Conservation (phyloP, 2,113 vertebrate species). For the Lethenteron reissneri region DNA sequence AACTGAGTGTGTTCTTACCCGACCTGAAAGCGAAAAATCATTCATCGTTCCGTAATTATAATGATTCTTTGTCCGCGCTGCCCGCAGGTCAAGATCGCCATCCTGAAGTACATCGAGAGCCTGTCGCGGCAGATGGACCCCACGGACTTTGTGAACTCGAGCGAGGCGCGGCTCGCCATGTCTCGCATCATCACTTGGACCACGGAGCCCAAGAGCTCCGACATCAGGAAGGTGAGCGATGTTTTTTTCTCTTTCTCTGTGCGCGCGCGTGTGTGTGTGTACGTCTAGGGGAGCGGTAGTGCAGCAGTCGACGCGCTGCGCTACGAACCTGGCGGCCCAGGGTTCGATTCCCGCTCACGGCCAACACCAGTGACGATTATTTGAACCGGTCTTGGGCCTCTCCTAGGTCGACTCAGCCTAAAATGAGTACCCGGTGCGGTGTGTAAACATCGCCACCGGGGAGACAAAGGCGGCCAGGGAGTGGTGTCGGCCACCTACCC, state of each 20-base stretch:
- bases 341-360: too few relatives aligned
- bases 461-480: too few relatives aligned
- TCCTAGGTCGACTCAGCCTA: background rate
- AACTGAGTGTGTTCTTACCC: too few relatives aligned
- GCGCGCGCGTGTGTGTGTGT: too few relatives aligned
- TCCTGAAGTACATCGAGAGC: constrained; percentile 84
- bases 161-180: constrained; percentile 82
- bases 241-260: too few relatives aligned
- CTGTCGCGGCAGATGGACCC: constrained; percentile 90
- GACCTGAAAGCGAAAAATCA: too few relatives aligned
- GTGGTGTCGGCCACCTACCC: too few relatives aligned
- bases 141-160: constrained; percentile 84
- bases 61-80: background rate
- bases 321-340: too few relatives aligned
- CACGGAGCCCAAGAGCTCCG: constrained; percentile 95
- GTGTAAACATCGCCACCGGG: too few relatives aligned
- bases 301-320: too few relatives aligned
- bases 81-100: constrained; percentile 80
- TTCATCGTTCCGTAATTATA: background rate
- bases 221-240: constrained; percentile 68
- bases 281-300: too few relatives aligned
- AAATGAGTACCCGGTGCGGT: background rate
- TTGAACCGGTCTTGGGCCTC: background rate
- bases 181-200: constrained; percentile 99
- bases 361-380: too few relatives aligned